phyloP scores from a whole-genome alignment of 2,113 vertebrate species.

The Orientallactaga bullata region DNA sequence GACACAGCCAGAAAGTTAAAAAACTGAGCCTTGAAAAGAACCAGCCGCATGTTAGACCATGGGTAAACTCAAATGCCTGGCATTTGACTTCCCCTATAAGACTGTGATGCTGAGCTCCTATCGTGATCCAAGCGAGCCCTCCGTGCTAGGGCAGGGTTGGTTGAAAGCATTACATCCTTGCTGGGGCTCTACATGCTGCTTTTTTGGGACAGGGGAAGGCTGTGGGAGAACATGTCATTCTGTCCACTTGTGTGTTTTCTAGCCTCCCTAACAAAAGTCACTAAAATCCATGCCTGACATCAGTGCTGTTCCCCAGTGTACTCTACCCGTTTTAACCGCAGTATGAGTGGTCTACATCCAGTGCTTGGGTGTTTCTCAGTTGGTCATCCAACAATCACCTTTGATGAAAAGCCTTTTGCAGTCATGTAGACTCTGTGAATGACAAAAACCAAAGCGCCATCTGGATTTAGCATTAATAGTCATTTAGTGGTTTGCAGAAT shows the following conservation, averaged over 20 bases:
- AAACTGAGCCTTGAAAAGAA: background rate
- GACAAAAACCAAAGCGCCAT: constrained; percentile 8
- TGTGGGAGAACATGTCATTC: background rate
- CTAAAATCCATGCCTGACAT: background rate
- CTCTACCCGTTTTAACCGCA: background rate
- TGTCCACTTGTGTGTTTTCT: background rate
- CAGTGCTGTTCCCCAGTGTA: background rate
- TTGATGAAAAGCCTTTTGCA: background rate
- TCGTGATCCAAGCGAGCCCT: background rate
- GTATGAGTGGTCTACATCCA: background rate
- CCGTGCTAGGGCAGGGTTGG: background rate
- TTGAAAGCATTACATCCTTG: background rate
- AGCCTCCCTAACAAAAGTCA: background rate
- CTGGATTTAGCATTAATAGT: background rate
- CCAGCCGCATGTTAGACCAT: background rate
- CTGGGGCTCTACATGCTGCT: background rate
- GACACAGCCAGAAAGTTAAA: background rate
- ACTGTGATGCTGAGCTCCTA: background rate
- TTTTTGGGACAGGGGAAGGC: too few relatives aligned
- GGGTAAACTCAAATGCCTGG: background rate
- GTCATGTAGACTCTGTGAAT: background rate
- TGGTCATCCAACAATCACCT: background rate
- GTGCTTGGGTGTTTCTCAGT: background rate
- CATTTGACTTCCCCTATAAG: background rate
- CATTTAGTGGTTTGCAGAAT: background rate